Percentiles rank a stretch among this genome's conserved stretches.
These are phyloP conservation scores for Cisticola juncidis DNA, from an alignment of 2,113 vertebrate species.

Conservation along the genomic window DNA sequence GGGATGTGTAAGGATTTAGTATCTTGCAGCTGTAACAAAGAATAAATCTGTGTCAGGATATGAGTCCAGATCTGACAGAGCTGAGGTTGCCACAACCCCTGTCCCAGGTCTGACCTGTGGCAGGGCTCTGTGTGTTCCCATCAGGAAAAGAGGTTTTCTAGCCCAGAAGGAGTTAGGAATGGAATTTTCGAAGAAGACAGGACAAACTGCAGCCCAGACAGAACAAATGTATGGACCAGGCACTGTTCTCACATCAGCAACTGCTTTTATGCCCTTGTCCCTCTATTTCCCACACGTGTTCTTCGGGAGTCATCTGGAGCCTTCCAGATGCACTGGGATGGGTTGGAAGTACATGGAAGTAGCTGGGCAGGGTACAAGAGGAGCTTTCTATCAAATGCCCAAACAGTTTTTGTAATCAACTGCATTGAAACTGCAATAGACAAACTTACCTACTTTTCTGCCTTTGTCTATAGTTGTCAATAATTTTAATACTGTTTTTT, in stretches of 20 bases:
- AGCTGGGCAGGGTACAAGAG: not conserved
- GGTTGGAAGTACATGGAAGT: not conserved
- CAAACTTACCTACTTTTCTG: not conserved
- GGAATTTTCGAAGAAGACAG: not conserved
- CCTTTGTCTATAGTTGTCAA: not conserved
- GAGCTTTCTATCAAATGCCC: not conserved
- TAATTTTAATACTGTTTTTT: not conserved
- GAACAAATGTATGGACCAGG: not conserved
- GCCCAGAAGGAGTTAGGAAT: not conserved
- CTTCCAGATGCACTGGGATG: not conserved
- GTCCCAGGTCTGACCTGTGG: rapidly evolving
- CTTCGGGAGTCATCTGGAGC: not conserved
- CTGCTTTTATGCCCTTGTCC: not conserved
- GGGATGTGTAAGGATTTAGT: not conserved
- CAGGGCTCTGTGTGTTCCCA: not conserved
- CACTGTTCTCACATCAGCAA: not conserved
- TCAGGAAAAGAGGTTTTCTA: not conserved
- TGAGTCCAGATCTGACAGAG: not conserved
- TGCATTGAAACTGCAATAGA: not conserved
- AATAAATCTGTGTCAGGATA: not conserved
- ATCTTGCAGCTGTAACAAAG: not conserved
- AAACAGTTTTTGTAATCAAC: not conserved
- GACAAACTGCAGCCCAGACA: not conserved
- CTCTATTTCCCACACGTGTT: not conserved
- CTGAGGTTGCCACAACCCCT: not conserved